phyloP scores from a whole-genome alignment of 2,113 vertebrate genomes.

The Gymnobelideus leadbeateri region DNA sequence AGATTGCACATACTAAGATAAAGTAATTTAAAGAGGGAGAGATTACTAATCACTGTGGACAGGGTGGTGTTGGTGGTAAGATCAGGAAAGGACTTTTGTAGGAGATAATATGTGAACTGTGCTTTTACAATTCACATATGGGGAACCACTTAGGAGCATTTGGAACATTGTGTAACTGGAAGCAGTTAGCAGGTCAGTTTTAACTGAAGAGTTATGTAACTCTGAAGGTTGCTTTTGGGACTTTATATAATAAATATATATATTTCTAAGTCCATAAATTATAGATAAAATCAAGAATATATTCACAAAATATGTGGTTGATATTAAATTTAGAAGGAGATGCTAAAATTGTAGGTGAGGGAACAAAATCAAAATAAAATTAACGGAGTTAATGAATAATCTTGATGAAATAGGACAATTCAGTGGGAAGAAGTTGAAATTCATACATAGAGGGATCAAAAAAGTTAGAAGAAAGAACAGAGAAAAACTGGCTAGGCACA shows the following conservation, averaged over 20 bases:
- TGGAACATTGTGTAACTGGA: not conserved
- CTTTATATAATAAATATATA: not conserved
- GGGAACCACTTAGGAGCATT: not conserved
- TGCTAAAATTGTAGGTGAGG: not conserved
- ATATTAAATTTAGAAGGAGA: not conserved
- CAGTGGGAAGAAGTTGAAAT: not conserved
- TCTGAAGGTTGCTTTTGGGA: not conserved
- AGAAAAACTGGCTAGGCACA: slow-evolving; percentile 11
- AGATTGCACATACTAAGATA: not conserved
- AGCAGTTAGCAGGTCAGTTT: not conserved
- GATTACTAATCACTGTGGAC: not conserved
- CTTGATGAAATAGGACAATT: not conserved
- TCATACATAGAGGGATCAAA: slow-evolving; percentile 2
- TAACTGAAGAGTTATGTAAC: not conserved
- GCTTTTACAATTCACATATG: not conserved
- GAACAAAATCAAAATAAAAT: not conserved
- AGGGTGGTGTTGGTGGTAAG: not conserved
- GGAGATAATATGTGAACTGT: not conserved
- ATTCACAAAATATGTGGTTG: slow-evolving; percentile 19
- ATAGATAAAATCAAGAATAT: not conserved
- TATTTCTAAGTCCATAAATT: slow-evolving; percentile 12
- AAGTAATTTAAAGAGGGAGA: not conserved
- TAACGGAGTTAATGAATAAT: not conserved
- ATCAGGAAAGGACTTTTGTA: not conserved
- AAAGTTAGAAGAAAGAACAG: not conserved